Percentiles rank a stretch among this genome's conserved stretches.
These are phyloP conservation scores for Diachasma alloeum DNA, from an alignment of 1,140 invertebrate species.

Conservation along the genomic window DNA sequence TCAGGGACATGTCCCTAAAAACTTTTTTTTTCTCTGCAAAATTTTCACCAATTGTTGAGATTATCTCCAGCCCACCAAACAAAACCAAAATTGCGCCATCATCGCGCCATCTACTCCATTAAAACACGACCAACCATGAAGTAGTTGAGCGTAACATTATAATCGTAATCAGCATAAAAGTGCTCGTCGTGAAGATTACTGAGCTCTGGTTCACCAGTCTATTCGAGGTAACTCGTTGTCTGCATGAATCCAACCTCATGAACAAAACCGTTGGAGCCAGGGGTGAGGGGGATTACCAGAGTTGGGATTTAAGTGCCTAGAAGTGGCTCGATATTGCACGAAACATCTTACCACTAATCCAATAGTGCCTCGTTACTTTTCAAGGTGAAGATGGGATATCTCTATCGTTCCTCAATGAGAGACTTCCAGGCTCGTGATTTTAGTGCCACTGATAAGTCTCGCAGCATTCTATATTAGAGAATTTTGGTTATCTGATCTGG, in stretches of 20 bases:
- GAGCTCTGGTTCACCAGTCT: too few relatives aligned
- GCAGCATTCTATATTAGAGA: neutral
- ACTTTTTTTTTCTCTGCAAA: too few relatives aligned
- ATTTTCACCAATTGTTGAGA: too few relatives aligned
- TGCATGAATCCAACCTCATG: neutral
- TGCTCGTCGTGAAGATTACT: too few relatives aligned
- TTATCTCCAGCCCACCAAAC: too few relatives aligned
- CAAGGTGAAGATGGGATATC: slow-evolving; percentile 5
- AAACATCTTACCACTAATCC: slow-evolving; percentile 1
- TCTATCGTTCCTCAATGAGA: neutral
- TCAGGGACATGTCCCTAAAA: too few relatives aligned
- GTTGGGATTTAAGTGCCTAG: neutral
- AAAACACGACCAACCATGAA: too few relatives aligned
- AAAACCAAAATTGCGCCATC: too few relatives aligned
- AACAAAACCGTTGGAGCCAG: neutral
- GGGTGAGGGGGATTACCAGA: neutral
- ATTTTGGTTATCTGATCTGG: neutral
- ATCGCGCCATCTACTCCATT: too few relatives aligned
- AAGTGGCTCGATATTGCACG: neutral
- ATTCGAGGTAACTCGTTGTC: too few relatives aligned
- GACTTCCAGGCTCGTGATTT: neutral
- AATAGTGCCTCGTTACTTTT: slow-evolving; percentile 4
- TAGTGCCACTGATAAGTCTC: neutral
- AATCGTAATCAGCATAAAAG: too few relatives aligned
- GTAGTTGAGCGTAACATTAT: too few relatives aligned